Evolutionary conservation across 2,113 vertebrate species (phyloP), one percentile per base, ranked within the genome.

Genomic region (Alethe diademata): DNA sequence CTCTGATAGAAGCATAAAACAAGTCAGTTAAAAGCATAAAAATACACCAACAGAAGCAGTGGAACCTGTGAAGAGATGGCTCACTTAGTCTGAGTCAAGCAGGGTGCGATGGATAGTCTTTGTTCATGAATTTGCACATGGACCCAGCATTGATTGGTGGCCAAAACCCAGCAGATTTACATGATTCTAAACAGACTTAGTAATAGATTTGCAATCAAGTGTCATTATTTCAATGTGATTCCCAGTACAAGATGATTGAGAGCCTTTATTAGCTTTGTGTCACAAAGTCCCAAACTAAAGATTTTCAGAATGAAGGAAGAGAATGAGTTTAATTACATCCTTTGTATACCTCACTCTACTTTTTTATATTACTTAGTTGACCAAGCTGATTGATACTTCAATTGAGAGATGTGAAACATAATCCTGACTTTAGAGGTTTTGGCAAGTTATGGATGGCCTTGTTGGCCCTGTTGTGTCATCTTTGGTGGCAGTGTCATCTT

Each of bases 181-280:
- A 2, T 57, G 45, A 7, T 65, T 92, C 54, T 83, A 62, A 92
- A 70, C 25, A 58, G 78, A 11, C 6, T 53, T 88, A 57, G 12
- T 42, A 82, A 53, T 31, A 85, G 15, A 78, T 82, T 38, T 60
- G 13, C 42, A 50, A 57, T 89, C 35, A 58, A 60, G 4, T 92
- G 14, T 57, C 45, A 54, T 86, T 83, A 73, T 74, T 94, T 66
- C 78, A 81, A 76, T 83, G 35, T 62, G 22, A 70, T 83, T 83
- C 33, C 19, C 42, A 53, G 40, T 69, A 31, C 15, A 58, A 60
- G 74, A 38, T 94, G 83, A 76, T 73, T 88, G 56, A 90, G 62
- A 76, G 13, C 19, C 47, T 90, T 82, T 92, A 58, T 90, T 90
- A 90, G 28, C 47, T 88, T 86, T 57, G 43, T 72, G 45, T 88